Evolutionary conservation across 2,888 invertebrate species (phyloP).

Genomic region (Malthinus seriepunctatus): DNA sequence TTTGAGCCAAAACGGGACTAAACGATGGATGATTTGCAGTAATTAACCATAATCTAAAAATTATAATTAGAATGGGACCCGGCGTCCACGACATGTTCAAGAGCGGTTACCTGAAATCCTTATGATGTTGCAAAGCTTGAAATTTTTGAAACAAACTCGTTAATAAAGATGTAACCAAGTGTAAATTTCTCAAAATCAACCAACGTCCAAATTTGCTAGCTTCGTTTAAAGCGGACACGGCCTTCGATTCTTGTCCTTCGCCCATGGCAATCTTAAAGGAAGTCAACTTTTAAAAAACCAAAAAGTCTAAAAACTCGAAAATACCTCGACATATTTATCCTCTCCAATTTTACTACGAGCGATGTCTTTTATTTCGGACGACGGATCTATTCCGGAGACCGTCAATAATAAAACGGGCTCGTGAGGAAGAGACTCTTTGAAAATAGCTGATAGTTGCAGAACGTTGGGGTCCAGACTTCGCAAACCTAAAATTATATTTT

Average conservation of each 20-base stretch:
- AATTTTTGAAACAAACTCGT: conserved; percentile 70
- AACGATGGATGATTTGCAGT: conserved; percentile 80
- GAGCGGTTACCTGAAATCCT: conserved; percentile 57
- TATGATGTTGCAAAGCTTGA: conserved; percentile 53
- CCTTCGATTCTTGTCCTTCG: conserved; percentile 73
- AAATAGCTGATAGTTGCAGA: conserved; percentile 54
- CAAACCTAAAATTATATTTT: conserved; percentile 30
- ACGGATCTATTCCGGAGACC: conserved; percentile 90
- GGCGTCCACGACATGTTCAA: neutral
- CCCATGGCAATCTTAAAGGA: conserved; percentile 73
- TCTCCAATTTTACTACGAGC: conserved; percentile 57
- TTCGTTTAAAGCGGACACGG: conserved; percentile 61
- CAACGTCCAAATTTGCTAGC: conserved; percentile 69
- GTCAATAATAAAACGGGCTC: conserved; percentile 85
- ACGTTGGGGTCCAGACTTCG: conserved; percentile 46
- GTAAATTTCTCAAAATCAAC: conserved; percentile 81
- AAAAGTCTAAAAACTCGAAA: neutral
- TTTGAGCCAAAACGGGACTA: conserved; percentile 73
- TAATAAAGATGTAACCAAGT: conserved; percentile 74
- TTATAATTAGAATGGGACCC: too few relatives aligned
- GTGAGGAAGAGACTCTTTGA: conserved; percentile 58
- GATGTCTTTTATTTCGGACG: conserved; percentile 74
- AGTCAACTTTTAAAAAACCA: neutral
- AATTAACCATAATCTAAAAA: conserved; percentile 75
- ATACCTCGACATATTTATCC: conserved; percentile 63